Evolutionary conservation across 2,113 vertebrate species (phyloP).

Genomic region (Macroglossus sobrinus): DNA sequence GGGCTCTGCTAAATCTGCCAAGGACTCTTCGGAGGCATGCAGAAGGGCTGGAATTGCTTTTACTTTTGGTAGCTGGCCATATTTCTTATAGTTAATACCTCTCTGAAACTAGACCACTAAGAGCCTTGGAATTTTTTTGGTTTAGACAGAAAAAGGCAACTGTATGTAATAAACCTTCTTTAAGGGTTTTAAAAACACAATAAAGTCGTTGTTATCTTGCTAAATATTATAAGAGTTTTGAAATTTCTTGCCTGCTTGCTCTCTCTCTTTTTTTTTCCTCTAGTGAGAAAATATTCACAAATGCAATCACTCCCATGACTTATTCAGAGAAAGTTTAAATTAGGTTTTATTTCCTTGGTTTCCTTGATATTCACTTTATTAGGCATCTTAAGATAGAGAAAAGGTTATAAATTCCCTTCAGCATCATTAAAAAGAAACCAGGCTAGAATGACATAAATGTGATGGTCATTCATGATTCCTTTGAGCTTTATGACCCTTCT

Average conservation of each 20-base stretch:
- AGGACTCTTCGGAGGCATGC: background rate
- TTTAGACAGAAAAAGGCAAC: background rate
- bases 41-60: background rate
- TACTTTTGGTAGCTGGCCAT: background rate
- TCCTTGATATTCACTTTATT: slow-evolving; percentile 71
- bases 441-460: slow-evolving; percentile 63
- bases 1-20: background rate
- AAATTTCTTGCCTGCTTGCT: background rate
- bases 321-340: slow-evolving; percentile 70
- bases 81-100: background rate
- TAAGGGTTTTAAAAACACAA: slow-evolving; percentile 7
- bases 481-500: slow-evolving; percentile 57
- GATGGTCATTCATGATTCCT: slow-evolving; percentile 72
- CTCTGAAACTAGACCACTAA: background rate
- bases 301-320: slow-evolving; percentile 56
- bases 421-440: slow-evolving; percentile 66
- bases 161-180: background rate
- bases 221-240: slow-evolving; percentile 32
- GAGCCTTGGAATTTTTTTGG: background rate
- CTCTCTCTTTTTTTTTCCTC: background rate
- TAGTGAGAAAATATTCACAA: slow-evolving; percentile 64
- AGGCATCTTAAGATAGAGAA: slow-evolving; percentile 64
- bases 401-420: slow-evolving; percentile 69
- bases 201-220: background rate
- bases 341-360: slow-evolving; percentile 72